Base-by-base conservation (phyloP, 1,140 invertebrate genomes). In the Condylostylus longicornis region DNA sequence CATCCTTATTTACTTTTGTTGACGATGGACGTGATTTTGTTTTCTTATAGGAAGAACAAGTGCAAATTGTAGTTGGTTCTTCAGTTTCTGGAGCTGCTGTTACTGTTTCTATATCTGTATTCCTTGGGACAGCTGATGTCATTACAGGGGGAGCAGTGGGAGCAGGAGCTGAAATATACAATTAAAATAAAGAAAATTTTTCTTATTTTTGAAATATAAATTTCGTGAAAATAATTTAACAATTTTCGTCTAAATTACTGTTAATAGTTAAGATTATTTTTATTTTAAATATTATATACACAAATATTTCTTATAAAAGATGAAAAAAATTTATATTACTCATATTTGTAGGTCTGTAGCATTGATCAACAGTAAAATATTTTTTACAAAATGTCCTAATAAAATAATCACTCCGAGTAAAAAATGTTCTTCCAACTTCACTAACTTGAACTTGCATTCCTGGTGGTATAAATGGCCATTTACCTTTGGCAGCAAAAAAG, bases 401-500 rank as follows among this genome's bases (percentile, higher is more conserved):
- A 15, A 38, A 44, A 17, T 50, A 52, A 28, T 59, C 56, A 22
- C 53, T 58, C 4, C 58, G 44, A 23, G 43, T 32, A 13, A 59
- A 59, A 13, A 59, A 47, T 32, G 29, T 45, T 5, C 40, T 39
- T 0, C 56, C 49, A 0, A 49, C 47, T 18, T 29, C 37, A 33
- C 58, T 46, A 5, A 59, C 56, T 5, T 48, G 50, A 12, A 37
- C 21, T 28, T 56, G 53, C 51, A 59, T 49, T 23, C 58, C 54
- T 2, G 49, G 46, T 10, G 56, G 56, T 22, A 57, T 48, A 41
- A 57, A 58, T 0, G 56, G 56, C 56, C 56, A 59, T 20, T 56
- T 58, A 1, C 56, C 56, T 33, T 54, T 59, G 13, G 56, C 56
- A 18, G 55, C 56, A 25, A 53, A 59, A 35, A 58, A 59, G 19